Evolutionary conservation across 2,888 invertebrate species (phyloP).

Genomic region (Andrena marginata): DNA sequence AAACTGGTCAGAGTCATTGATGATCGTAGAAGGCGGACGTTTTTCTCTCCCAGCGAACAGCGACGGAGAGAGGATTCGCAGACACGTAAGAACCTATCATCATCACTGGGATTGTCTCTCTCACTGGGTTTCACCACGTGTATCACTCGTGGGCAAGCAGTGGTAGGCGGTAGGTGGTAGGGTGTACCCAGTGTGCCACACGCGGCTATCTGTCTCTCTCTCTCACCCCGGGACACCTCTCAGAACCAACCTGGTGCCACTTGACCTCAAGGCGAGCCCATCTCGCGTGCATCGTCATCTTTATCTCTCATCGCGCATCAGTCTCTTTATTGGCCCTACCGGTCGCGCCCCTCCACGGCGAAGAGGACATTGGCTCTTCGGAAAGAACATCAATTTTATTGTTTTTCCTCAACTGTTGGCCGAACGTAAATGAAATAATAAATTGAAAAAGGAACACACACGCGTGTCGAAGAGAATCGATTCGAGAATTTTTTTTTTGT

Average conservation of each 20-base stretch:
- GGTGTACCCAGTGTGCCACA: constrained; percentile 73
- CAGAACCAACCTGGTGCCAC: constrained; percentile 81
- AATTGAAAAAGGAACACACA: constrained; percentile 74
- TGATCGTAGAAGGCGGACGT: constrained; percentile 65
- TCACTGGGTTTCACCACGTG: constrained; percentile 74
- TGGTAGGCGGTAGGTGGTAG: constrained; percentile 75
- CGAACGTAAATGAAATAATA: constrained; percentile 76
- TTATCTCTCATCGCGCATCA: constrained; percentile 80
- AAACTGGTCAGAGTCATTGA: constrained; percentile 69
- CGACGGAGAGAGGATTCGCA: constrained; percentile 70
- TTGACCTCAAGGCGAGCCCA: constrained; percentile 81
- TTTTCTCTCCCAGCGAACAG: constrained; percentile 69
- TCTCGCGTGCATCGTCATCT: constrained; percentile 79
- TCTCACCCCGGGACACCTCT: constrained; percentile 79
- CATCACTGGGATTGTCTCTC: constrained; percentile 69
- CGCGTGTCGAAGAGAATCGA: constrained; percentile 63
- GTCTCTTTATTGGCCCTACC: constrained; percentile 84
- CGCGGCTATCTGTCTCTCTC: constrained; percentile 77
- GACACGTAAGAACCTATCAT: constrained; percentile 72
- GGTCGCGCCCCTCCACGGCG: constrained; percentile 84
- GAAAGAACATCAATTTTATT: constrained; percentile 85
- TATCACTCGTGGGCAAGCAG: constrained; percentile 75
- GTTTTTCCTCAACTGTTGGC: constrained; percentile 73
- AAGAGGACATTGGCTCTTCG: constrained; percentile 85
- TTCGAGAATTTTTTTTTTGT: constrained; percentile 65